These are phyloP conservation scores for Petrolisthes cinctipes DNA, from an alignment of 2,888 invertebrate genomes.

Conservation along the genomic window DNA sequence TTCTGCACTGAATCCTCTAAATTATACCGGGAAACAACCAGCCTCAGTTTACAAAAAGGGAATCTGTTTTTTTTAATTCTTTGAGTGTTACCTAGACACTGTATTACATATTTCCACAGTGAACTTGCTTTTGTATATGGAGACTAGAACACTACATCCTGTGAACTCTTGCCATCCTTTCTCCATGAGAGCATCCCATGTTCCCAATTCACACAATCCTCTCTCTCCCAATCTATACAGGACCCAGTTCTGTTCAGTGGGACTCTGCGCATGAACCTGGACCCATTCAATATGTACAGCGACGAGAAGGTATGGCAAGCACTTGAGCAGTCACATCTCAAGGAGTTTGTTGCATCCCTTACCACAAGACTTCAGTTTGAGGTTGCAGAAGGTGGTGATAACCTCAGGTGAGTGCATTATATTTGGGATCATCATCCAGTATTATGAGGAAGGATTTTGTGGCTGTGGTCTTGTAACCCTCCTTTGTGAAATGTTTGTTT, in stretches of 20 bases:
- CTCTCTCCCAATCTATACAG: constrained; percentile 74
- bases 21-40: too few species aligned
- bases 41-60: too few species aligned
- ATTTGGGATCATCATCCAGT: constrained; percentile 92
- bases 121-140: too few species aligned
- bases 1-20: too few species aligned
- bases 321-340: constrained; percentile 89
- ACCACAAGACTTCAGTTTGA: constrained; percentile 84
- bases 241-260: constrained; percentile 97
- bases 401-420: constrained; percentile 70
- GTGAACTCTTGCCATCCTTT: too few species aligned
- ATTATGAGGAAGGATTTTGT: constrained; percentile 74
- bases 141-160: too few species aligned
- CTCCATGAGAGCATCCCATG: too few species aligned
- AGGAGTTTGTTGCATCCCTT: constrained; percentile 83
- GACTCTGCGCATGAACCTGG: constrained; percentile 88
- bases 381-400: constrained; percentile 92
- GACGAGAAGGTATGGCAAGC: constrained; percentile 91
- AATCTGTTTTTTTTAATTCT: too few species aligned
- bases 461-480: too few species aligned
- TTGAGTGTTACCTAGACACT: too few species aligned
- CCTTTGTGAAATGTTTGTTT: too few species aligned
- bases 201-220: not conserved
- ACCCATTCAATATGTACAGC: constrained; percentile 84
- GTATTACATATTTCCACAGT: not conserved